phyloP scores from a whole-genome alignment of 2,888 invertebrate species.

The Ditula angustiorana region DNA sequence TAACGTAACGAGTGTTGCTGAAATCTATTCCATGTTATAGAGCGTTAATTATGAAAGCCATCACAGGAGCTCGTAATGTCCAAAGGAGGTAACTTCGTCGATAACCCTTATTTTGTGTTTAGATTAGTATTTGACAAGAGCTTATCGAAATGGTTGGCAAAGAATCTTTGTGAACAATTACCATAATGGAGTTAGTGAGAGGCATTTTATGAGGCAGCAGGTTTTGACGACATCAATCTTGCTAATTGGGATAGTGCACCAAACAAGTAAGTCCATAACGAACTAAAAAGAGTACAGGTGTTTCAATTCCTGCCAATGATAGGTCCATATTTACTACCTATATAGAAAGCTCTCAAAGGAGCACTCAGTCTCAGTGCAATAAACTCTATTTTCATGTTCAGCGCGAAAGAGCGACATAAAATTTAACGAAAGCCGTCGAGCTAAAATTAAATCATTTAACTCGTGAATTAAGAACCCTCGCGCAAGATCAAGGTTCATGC shows the following conservation, averaged over 20 bases:
- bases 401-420: neutral
- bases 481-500: constrained; percentile 11
- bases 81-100: constrained; percentile 65
- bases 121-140: neutral
- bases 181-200: no score
- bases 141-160: no score
- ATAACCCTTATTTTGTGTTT: constrained; percentile 50
- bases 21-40: constrained; percentile 59
- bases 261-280: no score
- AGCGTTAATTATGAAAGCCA: constrained; percentile 64
- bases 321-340: no score
- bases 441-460: constrained; percentile 21
- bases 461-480: constrained; percentile 17
- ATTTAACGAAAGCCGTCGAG: neutral
- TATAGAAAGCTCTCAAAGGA: neutral
- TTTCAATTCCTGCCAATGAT: no score
- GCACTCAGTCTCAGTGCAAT: neutral
- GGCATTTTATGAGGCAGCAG: no score
- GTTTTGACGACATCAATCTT: no score
- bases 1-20: constrained; percentile 27
- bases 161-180: no score
- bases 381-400: neutral
- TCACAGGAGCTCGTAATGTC: constrained; percentile 48
- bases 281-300: no score
- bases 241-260: no score